Base-by-base conservation (phyloP, 2,797 vertebrate species). In the Danio aesculapii region DNA sequence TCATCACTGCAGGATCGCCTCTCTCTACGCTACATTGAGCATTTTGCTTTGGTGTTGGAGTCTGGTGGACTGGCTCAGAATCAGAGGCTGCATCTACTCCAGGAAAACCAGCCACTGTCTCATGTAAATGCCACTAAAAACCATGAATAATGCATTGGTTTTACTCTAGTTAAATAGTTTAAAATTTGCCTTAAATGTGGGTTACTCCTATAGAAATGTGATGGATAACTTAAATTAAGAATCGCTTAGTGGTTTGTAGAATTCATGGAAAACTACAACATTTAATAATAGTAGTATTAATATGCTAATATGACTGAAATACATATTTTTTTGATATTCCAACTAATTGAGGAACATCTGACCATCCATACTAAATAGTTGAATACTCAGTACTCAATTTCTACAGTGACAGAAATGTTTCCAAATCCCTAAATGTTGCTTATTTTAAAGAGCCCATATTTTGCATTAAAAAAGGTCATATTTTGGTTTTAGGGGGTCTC, bases 1-100 rank as follows among this genome's bases (percentile, higher is more conserved):
- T 96, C 97, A 78, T 99, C 98, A 0, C 87, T 99, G 91, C 98
- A 99, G 92, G 98, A 99, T 89, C 97, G 98, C 75, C 96, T 99
- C 86, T 98, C 98, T 43, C 93, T 99, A 84, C 96, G 97, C 69
- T 96, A 98, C 91, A 98, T 99, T 19, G 98, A 99, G 92, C 97
- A 99, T 88, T 99, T 99, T 86, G 95, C 97, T 86, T 94, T 99
- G 86, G 97, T 98, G 90, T 93, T 99, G 90, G 97, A 99, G 89
- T 97, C 97, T 61, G 95, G 95, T 67, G 96, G 95, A 78, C 92
- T 96, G 0, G 97, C 98, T 84, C 97, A 98, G 88, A 97, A 94
- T 91, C 96, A 97, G 92, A 96, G 92, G 88, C 94, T 98, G 84
- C 93, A 98, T 83, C 94, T 98, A 81, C 94, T 99, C 83, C 98